Base-by-base conservation (phyloP, 2,888 invertebrate species). In the Sicus ferrugineus region DNA sequence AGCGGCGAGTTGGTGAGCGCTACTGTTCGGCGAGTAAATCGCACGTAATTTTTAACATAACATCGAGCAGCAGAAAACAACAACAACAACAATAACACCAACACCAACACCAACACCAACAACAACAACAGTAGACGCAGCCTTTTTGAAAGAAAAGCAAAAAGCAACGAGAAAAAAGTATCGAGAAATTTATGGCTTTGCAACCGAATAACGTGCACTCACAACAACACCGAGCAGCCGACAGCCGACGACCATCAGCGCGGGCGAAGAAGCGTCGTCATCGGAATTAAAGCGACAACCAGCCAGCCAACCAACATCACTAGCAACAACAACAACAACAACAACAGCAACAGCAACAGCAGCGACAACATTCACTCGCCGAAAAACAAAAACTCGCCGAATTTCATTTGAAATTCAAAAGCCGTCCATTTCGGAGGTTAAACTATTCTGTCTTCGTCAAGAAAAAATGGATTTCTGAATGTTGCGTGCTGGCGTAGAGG, bases 381-480 rank as follows among this genome's bases (percentile, higher is more conserved):
- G 30, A 38, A 70, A 69, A 67, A 65, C 54, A 68, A 70, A 63
- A n/a, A n/a, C n/a, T n/a, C n/a, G n/a, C 34, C 46, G 46, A 69
- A 73, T 69, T 73, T 72, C 63, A 82, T 79, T 81, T 81, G 78
- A 80, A 81, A 81, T 81, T 81, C 81, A 81, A 81, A 80, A 80
- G 81, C 79, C 81, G 81, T 81, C 77, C 82, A 76, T 75, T 77
- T 77, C 74, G 81, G 81, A 81, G 81, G 81, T 80, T 81, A 81
- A 82, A 82, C 81, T 81, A 81, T 81, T 81, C 82, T 82, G 81
- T 81, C 81, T 81, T 82, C 81, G 81, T 81, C 81, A 82, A 82
- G 28, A 81, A 82, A 54, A 81, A 81, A 80, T 77, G 79, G 79
- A 78, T 76, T 82, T 80, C 79, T 80, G 79, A 76, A 80, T 77